phyloP scores from a whole-genome alignment of 2,888 invertebrate genomes.

The Carcina quercana region DNA sequence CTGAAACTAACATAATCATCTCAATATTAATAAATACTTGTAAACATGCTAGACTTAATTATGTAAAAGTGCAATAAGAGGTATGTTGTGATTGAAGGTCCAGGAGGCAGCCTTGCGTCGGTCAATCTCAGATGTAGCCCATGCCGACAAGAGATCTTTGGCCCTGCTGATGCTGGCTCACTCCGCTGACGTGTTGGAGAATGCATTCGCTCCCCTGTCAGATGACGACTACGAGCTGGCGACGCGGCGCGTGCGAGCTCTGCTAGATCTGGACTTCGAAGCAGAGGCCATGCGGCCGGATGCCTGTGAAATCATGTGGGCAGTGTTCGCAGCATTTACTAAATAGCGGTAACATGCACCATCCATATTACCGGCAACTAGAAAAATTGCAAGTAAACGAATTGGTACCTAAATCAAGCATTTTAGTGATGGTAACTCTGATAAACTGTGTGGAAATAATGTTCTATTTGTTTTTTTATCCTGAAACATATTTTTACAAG shows the following conservation, averaged over 20 bases:
- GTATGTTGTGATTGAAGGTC: constrained; percentile 78
- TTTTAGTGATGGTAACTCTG: too few species aligned
- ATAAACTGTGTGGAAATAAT: too few species aligned
- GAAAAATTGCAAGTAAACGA: constrained; percentile 8
- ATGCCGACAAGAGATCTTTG: constrained; percentile 96
- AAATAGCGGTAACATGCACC: constrained; percentile 80
- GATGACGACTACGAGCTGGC: constrained; percentile 99
- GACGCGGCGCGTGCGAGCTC: constrained; percentile 95
- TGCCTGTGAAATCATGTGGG: constrained; percentile 97
- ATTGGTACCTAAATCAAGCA: too few species aligned
- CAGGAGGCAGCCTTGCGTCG: constrained; percentile 97
- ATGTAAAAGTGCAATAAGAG: too few species aligned
- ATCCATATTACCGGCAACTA: constrained; percentile 24
- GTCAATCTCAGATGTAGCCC: constrained; percentile 97
- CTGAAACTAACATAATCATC: too few species aligned
- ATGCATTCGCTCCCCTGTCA: constrained; percentile 97
- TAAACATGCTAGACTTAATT: too few species aligned
- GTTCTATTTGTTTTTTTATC: too few species aligned
- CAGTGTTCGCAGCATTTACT: constrained; percentile 98
- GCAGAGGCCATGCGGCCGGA: constrained; percentile 94
- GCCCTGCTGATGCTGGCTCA: constrained; percentile 97
- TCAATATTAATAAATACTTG: too few species aligned
- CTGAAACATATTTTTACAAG: too few species aligned
- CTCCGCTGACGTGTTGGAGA: constrained; percentile 98
- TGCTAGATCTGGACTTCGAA: constrained; percentile 98